Percentiles rank a stretch among this genome's conserved stretches.
phyloP scores from a whole-genome alignment of 2,797 vertebrate species.

The Stomatorhinus walkeri region DNA sequence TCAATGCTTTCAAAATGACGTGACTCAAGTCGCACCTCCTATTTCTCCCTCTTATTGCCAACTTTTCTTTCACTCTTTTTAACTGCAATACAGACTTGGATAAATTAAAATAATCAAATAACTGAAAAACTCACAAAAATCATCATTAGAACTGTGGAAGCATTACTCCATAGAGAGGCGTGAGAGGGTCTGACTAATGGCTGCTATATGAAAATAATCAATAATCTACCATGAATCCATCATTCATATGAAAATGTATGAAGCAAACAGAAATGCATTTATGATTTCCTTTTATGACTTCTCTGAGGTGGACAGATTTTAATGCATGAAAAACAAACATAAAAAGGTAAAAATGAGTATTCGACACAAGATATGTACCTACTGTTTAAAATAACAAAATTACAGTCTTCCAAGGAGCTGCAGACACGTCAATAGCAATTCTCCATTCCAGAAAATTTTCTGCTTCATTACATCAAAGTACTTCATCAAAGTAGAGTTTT shows the following conservation, averaged over 20 bases:
- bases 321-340: background rate
- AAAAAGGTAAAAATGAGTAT: background rate
- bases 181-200: background rate
- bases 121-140: background rate
- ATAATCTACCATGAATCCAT: background rate
- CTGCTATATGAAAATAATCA: slow-evolving; percentile 9
- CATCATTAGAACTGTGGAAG: background rate
- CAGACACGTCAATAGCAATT: background rate
- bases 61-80: background rate
- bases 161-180: background rate
- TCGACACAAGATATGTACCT: background rate
- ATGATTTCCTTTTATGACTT: background rate
- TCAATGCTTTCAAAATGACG: background rate
- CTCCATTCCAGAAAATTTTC: slow-evolving; percentile 8
- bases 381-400: background rate
- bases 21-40: background rate
- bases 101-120: background rate
- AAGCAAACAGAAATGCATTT: background rate
- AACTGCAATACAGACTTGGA: background rate
- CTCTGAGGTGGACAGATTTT: background rate
- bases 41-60: background rate
- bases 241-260: background rate
- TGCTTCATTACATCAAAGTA: background rate
- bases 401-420: background rate
- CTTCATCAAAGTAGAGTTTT: background rate